Conservation (phyloP, 2,113 vertebrate genomes). For the Rhabdornis inornatus region DNA sequence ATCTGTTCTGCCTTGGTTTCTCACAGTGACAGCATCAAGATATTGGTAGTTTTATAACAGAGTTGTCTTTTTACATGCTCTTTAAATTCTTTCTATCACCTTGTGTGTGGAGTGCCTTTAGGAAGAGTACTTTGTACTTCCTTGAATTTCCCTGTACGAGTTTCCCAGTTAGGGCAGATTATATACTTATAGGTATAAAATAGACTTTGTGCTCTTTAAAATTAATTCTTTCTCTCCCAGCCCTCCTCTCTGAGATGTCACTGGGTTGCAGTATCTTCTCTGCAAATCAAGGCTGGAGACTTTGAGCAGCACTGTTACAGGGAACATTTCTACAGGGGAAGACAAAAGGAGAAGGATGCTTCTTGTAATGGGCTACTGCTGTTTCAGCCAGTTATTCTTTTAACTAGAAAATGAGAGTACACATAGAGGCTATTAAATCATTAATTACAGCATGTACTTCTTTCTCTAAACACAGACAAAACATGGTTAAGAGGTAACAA, state of each 20-base stretch:
- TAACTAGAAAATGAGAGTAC: conserved; percentile 37
- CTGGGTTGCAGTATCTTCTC: neutral
- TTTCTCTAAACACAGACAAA: conserved; percentile 33
- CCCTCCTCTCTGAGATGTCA: neutral
- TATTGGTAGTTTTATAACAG: neutral
- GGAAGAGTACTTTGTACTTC: neutral
- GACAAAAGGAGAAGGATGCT: conserved; percentile 18
- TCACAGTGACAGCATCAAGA: conserved; percentile 38
- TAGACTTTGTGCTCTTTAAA: neutral
- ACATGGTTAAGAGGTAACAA: conserved; percentile 15
- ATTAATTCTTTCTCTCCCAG: neutral
- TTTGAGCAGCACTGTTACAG: neutral
- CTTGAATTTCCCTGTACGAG: neutral
- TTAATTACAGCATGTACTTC: conserved; percentile 18
- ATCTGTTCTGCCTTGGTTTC: conserved; percentile 52
- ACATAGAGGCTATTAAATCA: conserved; percentile 34
- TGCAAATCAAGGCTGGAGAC: conserved; percentile 14
- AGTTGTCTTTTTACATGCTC: neutral
- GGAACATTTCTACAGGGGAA: neutral
- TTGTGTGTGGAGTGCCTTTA: neutral
- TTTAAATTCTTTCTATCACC: neutral
- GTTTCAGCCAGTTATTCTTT: conserved; percentile 6
- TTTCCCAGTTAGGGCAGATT: neutral
- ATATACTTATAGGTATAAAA: neutral
- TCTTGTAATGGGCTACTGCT: conserved; percentile 11